phyloP scores from a whole-genome alignment of 2,797 vertebrate species.

The Ptychobarbus kaznakovi region DNA sequence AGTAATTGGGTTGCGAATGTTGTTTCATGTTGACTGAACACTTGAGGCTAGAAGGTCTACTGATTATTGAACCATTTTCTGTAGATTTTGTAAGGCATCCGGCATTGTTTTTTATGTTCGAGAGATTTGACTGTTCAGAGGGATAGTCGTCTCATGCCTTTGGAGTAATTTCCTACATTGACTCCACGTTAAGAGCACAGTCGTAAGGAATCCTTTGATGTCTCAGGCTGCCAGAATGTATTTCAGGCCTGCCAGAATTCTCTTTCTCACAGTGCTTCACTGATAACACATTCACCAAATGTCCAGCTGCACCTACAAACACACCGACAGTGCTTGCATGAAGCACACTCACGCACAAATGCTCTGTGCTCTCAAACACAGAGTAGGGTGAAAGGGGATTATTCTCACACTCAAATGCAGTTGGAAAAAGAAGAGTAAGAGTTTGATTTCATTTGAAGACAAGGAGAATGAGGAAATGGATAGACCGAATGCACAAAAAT shows the following conservation, averaged over 20 bases:
- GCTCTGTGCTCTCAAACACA: slow-evolving; percentile 29
- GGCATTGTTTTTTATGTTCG: slow-evolving; percentile 39
- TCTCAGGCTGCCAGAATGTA: slow-evolving; percentile 77
- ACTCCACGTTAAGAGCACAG: slow-evolving; percentile 75
- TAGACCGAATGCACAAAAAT: slow-evolving; percentile 29
- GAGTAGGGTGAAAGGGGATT: slow-evolving; percentile 57
- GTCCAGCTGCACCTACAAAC: slow-evolving; percentile 57
- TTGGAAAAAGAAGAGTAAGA: slow-evolving; percentile 27
- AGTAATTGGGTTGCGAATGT: not conserved
- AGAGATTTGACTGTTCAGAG: slow-evolving; percentile 50
- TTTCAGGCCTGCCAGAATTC: slow-evolving; percentile 78
- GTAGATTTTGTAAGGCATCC: slow-evolving; percentile 5
- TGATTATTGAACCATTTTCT: slow-evolving; percentile 40
- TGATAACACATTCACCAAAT: slow-evolving; percentile 69
- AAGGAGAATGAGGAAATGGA: slow-evolving; percentile 57
- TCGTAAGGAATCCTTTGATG: slow-evolving; percentile 79
- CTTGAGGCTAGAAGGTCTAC: slow-evolving; percentile 29
- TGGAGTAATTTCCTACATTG: slow-evolving; percentile 75
- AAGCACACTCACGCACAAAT: slow-evolving; percentile 14
- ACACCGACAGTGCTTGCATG: not conserved
- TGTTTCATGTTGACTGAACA: slow-evolving; percentile 23
- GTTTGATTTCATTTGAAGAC: slow-evolving; percentile 51
- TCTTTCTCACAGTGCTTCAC: slow-evolving; percentile 71
- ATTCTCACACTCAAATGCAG: slow-evolving; percentile 55
- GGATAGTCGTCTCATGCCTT: slow-evolving; percentile 66